Conservation (phyloP, 2,113 vertebrate genomes). For the Psephotus haematonotus region DNA sequence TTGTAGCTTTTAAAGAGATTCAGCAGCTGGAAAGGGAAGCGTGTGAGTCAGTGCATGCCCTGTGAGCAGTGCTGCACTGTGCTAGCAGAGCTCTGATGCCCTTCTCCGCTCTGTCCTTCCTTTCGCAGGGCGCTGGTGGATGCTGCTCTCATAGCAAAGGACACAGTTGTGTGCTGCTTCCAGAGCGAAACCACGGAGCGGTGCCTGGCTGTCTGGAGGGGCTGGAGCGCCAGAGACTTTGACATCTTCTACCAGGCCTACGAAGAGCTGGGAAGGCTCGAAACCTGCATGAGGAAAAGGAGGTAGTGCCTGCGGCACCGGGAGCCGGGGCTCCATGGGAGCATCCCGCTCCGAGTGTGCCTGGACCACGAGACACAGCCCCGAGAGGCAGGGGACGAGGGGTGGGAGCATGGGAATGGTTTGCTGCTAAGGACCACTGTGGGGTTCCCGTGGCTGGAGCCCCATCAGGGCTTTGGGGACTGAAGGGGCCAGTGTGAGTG, state of each 20-base stretch:
- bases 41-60: not conserved
- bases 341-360: not conserved
- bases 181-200: constrained; percentile 79
- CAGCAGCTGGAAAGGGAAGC: not conserved
- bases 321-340: not conserved
- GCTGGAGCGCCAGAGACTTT: constrained; percentile 89
- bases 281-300: constrained; percentile 85
- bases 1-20: not conserved
- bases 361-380: not conserved
- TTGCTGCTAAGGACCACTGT: constrained; percentile 58
- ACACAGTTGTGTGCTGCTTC: constrained; percentile 91
- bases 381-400: not conserved
- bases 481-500: not conserved
- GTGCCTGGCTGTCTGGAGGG: constrained; percentile 93
- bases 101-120: constrained; percentile 20
- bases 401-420: not conserved
- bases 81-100: not conserved
- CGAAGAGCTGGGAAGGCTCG: constrained; percentile 87
- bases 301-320: constrained; percentile 76
- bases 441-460: not conserved
- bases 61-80: rapidly evolving
- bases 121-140: constrained; percentile 80
- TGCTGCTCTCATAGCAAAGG: constrained; percentile 85
- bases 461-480: not conserved
- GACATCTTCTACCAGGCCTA: constrained; percentile 92